Evolutionary conservation across 2,113 vertebrate genomes (phyloP), one percentile per base, ranked within the genome.

Genomic region (Anguilla japonica): DNA sequence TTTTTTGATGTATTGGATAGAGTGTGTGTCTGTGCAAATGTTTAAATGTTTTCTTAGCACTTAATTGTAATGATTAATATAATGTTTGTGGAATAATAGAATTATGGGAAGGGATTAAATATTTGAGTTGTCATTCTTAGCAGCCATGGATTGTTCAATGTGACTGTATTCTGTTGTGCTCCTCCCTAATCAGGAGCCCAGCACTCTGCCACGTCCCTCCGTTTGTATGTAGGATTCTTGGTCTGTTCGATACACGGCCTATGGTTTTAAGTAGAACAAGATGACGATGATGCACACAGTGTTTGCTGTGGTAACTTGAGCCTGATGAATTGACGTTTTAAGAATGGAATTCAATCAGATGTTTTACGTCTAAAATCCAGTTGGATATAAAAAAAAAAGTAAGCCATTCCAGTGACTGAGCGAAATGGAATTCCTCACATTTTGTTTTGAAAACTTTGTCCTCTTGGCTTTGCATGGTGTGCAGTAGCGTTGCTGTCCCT

Each of bases 101-200:
- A 34, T 75, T 26, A 34, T 34, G 50, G 8, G 13, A 53, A 13
- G 50, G 50, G 13, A 53, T 60, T 14, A 0, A 16, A 2, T 60
- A 15, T 53, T 53, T 53, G 0, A 53, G 50, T 53, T 53, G 50
- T 53, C 43, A 46, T 46, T 46, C 43, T 46, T 4, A 46, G 8
- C 43, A 46, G 43, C 13, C 50, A 53, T 53, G 50, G 13, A 14
- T 14, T 53, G 50, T 60, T 14, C 57, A 16, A 60, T 60, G 13
- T 53, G 50, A 53, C 50, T 14, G 50, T 13, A 14, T 53, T 14
- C 50, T 53, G 9, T 53, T 53, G 1, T 53, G 50, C 13, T 53
- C 50, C 50, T 53, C 50, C 7, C 50, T 53, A 88, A 85, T 90
- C 67, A 50, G 56, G 71, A 57, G 75, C 20, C 79, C 56, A 57